Evolutionary conservation across 2,888 invertebrate genomes (phyloP).

Genomic region (Pammene fasciana): DNA sequence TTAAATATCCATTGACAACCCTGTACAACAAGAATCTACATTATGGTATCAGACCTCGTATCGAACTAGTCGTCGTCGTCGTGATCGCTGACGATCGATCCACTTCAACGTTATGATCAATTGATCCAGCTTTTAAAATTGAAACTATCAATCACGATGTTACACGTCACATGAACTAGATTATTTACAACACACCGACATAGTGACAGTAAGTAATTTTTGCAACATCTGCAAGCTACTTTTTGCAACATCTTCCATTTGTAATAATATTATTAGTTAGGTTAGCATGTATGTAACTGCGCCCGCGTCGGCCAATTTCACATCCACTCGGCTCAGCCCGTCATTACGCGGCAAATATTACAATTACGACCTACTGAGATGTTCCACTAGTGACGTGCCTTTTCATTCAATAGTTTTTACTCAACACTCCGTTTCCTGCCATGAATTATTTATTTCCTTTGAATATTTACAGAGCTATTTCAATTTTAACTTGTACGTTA

Average conservation of each 20-base stretch:
- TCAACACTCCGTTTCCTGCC: constrained; percentile 43
- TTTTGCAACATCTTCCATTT: constrained; percentile 38
- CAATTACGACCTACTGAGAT: constrained; percentile 43
- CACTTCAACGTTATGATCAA: constrained; percentile 10
- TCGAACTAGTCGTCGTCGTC: constrained; percentile 4
- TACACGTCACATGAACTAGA: constrained; percentile 29
- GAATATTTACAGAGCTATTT: constrained; percentile 38
- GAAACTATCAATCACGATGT: constrained; percentile 37
- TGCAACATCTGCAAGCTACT: constrained; percentile 35
- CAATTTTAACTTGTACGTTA: constrained; percentile 24
- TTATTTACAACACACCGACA: constrained; percentile 26
- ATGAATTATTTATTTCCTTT: constrained; percentile 47
- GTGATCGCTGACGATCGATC: constrained; percentile 17
- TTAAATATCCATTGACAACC: constrained; percentile 3
- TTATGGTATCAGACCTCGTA: background rate
- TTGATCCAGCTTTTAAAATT: constrained; percentile 22
- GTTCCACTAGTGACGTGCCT: constrained; percentile 43
- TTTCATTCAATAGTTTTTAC: constrained; percentile 46
- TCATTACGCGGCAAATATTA: constrained; percentile 46
- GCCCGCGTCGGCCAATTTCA: constrained; percentile 48
- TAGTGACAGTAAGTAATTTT: constrained; percentile 41
- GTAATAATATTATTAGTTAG: constrained; percentile 42
- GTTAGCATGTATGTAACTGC: constrained; percentile 41
- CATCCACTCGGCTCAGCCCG: constrained; percentile 43
- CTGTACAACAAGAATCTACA: constrained; percentile 3